Base-by-base conservation (phyloP, 1,140 invertebrate genomes). In the Cydia splendana region DNA sequence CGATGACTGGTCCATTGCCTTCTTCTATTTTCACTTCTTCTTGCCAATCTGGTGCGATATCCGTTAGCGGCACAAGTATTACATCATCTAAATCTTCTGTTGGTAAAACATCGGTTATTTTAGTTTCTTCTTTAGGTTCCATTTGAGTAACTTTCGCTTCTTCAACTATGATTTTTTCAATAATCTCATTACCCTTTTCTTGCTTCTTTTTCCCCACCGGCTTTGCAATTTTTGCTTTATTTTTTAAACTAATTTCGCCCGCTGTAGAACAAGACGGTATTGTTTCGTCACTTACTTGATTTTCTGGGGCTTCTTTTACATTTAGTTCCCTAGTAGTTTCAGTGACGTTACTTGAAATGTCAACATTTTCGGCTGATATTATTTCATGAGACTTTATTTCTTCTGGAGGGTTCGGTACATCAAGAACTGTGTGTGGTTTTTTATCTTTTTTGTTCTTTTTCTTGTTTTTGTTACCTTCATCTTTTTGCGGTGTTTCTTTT, bases 181-280 rank as follows among this genome's bases (percentile, higher is more conserved):
- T 20, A 15, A 2, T 65, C 15, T 69, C 30, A 5, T 84, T 81
- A 75, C 69, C 69, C 77, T 85, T 87, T 18, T 65, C 80, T 79
- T 87, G 88, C 6, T 75, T 78, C 77, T 88, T 90, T 77, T 87
- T 90, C 74, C 88, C 85, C n/a, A 90, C 88, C 20, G 89, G 85
- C 77, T 91, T 92, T n/a, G 81, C 83, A 45, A 90, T 88, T 86
- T 82, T 88, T 38, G 88, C 83, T 82, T 89, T 90, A 7, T 77
- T 73, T 81, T 88, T 89, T 62, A 75, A 75, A 65, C 15, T 77
- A 18, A 20, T 45, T 77, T 85, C 79, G 65, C 65, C 28, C 65
- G 15, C 13, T n/a, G 67, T 38, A 38, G 34, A 38, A 71, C 67
- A 71, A 9, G 67, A 67, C 12, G 28, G 65, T 13, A 15, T 34